Conservation (phyloP, 2,113 vertebrate genomes). For the Sylvilagus bachmani region DNA sequence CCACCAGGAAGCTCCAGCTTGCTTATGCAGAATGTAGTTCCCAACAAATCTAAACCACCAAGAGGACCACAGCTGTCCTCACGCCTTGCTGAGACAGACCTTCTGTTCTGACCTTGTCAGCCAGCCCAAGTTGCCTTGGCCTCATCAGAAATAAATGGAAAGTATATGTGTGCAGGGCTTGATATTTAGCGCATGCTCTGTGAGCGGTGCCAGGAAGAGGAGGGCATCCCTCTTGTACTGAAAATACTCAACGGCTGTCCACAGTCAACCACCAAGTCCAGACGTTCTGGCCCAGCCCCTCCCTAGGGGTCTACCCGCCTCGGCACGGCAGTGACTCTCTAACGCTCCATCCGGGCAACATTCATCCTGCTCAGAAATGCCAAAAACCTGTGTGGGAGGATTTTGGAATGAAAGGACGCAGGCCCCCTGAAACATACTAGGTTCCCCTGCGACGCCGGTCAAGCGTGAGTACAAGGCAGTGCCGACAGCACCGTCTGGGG, state of each 20-base stretch:
- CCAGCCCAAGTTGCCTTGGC: too few relatives aligned
- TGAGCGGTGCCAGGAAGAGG: neutral
- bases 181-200: neutral
- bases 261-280: neutral
- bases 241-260: neutral
- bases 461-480: neutral
- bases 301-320: neutral
- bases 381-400: slow-evolving; percentile 11
- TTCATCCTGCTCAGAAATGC: slow-evolving; percentile 39
- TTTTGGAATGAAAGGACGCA: slow-evolving; percentile 32
- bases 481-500: neutral
- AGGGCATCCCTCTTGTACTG: neutral
- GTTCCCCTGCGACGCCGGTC: neutral
- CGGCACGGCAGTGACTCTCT: neutral
- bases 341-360: neutral
- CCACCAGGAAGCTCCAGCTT: too few relatives aligned
- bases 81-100: too few relatives aligned
- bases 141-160: neutral
- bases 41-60: too few relatives aligned
- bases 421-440: neutral
- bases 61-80: too few relatives aligned
- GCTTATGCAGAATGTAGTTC: too few relatives aligned
- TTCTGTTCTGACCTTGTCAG: too few relatives aligned
- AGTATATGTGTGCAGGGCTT: neutral
- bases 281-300: neutral